A percentile compares a stretch with the other conserved stretches of the same genome.
These are phyloP conservation scores for Butorides virescens DNA, from an alignment of 2,113 vertebrate species.

Conservation along the genomic window DNA sequence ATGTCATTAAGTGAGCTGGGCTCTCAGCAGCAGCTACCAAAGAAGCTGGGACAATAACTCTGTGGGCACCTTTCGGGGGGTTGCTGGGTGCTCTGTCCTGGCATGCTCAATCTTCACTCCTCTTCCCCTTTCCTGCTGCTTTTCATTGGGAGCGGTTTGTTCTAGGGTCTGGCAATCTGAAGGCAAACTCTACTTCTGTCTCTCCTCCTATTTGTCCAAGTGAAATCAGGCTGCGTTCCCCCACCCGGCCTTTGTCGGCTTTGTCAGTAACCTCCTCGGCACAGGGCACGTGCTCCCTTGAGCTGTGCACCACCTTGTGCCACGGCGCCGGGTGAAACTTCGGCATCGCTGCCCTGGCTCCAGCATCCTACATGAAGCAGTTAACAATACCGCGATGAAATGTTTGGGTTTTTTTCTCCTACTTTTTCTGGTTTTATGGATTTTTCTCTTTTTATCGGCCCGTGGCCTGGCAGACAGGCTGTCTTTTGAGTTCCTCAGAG, in stretches of 20 bases:
- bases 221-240: background rate
- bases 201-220: background rate
- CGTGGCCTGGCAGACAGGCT: background rate
- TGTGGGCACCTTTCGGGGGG: background rate
- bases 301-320: background rate
- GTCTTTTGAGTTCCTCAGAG: background rate
- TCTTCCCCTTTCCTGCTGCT: background rate
- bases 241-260: background rate
- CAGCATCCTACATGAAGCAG: accelerated
- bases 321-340: background rate
- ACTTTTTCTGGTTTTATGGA: background rate
- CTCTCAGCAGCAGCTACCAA: background rate
- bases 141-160: background rate
- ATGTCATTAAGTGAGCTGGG: background rate
- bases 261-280: accelerated
- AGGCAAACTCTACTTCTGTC: background rate
- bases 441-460: background rate
- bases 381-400: background rate
- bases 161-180: background rate
- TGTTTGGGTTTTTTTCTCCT: background rate
- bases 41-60: background rate
- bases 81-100: background rate
- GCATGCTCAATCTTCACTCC: background rate
- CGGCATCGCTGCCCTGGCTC: background rate
- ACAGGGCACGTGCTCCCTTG: background rate